phyloP scores from a whole-genome alignment of 2,797 vertebrate species.

The Poeciliopsis turneri region DNA sequence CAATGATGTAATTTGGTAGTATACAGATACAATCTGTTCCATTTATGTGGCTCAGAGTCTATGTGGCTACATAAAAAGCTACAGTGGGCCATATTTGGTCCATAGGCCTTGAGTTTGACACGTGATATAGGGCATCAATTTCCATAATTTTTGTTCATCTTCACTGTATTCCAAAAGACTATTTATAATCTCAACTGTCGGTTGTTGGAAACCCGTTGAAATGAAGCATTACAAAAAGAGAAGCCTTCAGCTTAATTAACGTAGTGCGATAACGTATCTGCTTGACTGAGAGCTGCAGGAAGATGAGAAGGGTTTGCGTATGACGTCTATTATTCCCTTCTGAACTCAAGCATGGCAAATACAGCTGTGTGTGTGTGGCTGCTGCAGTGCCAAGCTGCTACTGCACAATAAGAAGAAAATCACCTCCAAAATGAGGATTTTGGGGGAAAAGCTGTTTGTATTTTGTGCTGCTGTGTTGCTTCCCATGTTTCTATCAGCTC shows the following conservation, averaged over 20 bases:
- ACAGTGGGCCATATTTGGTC: too few relatives aligned
- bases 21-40: too few relatives aligned
- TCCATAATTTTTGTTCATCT: slow-evolving; percentile 35
- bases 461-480: slow-evolving; percentile 56
- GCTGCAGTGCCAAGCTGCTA: slow-evolving; percentile 57
- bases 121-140: slow-evolving; percentile 1
- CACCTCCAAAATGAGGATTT: slow-evolving; percentile 63
- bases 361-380: slow-evolving; percentile 50
- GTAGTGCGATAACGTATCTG: slow-evolving; percentile 63
- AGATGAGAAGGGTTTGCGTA: slow-evolving; percentile 56
- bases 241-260: slow-evolving; percentile 67
- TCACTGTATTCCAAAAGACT: slow-evolving; percentile 47
- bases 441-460: slow-evolving; percentile 26
- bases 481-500: slow-evolving; percentile 57
- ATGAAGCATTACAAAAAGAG: slow-evolving; percentile 63
- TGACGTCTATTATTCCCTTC: slow-evolving; percentile 70
- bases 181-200: slow-evolving; percentile 47
- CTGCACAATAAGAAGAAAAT: slow-evolving; percentile 64
- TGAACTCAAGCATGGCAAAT: slow-evolving; percentile 71
- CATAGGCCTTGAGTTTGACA: too few relatives aligned
- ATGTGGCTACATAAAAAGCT: background rate
- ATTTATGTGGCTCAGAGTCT: background rate
- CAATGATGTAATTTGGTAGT: too few relatives aligned
- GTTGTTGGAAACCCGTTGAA: slow-evolving; percentile 52
- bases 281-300: slow-evolving; percentile 48